Percentiles rank a stretch among this genome's conserved stretches.
phyloP scores from a whole-genome alignment of 1,140 invertebrate species.

The Saccostrea glomerata region DNA sequence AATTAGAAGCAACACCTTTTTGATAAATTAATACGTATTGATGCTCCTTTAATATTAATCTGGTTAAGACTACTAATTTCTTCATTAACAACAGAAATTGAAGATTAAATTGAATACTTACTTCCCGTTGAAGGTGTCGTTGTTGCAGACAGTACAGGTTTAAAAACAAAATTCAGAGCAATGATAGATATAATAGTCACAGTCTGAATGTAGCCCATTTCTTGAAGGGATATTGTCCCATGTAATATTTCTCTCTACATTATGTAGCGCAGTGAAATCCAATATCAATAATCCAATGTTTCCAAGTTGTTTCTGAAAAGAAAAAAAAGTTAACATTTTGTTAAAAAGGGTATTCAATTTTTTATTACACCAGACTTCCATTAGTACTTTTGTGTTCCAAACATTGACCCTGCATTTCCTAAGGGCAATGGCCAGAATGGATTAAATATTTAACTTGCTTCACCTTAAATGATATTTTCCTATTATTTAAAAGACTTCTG shows the following conservation, averaged over 20 bases:
- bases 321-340: neutral
- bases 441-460: neutral
- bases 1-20: neutral
- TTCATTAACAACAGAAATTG: neutral
- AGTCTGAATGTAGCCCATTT: constrained; percentile 19
- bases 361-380: too few relatives aligned
- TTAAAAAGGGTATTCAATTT: neutral
- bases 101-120: neutral
- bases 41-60: neutral
- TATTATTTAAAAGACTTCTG: neutral
- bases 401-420: neutral
- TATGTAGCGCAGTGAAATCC: neutral
- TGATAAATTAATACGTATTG: neutral
- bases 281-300: neutral
- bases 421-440: neutral
- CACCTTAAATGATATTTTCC: neutral
- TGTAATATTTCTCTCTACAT: neutral
- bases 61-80: neutral
- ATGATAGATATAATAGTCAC: neutral
- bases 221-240: constrained; percentile 11
- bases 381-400: neutral
- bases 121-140: neutral
- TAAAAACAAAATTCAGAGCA: neutral
- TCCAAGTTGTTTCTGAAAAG: neutral
- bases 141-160: neutral